Base-by-base conservation (phyloP, 1,140 invertebrate genomes). In the Conopomorpha cramerella region DNA sequence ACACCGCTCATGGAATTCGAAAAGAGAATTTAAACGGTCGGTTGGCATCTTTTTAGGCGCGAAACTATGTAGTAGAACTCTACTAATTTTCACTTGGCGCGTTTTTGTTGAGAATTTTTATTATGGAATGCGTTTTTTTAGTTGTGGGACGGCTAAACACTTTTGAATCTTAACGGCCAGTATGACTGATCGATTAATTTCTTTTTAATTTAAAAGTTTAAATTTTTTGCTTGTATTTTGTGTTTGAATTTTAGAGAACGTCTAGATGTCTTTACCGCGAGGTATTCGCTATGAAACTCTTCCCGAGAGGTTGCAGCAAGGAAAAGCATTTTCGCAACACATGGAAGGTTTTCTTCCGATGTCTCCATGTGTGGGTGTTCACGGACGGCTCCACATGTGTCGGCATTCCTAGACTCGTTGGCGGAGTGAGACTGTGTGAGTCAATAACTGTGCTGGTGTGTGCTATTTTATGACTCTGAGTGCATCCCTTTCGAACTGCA, bases 211-310 rank as follows among this genome's bases (percentile, higher is more conserved):
- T 39, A 30, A 23, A 15, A 39, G 34, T 14, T 18, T 26, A 29
- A 32, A 16, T 27, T 16, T 39, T 43, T 41, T 42, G 43, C 15
- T 16, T 13, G 13, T 16, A 35, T 51, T 51, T 51, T 42, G 42
- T 43, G 49, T 44, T 47, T 35, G 43, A 58, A 59, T 64, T 63
- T 60, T 58, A 52, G 53, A 54, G 56, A 65, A 60, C 65, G 64
- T 51, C 47, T 60, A 73, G 64, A 65, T 67, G 70, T 74, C 67
- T 76, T 76, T 76, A 76, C 71, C 71, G 71, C 71, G 71, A 76
- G 71, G 71, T 76, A 72, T 76, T 68, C 71, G 71, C 71, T 76
- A 61, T 76, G 67, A 66, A 76, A 76, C 71, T 76, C 71, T 76
- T 70, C 62, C 67, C 67, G 66, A 70, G 64, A 68, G 66, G 57